Conservation (phyloP, 2,113 vertebrate genomes). For the Henicopernis longicauda region DNA sequence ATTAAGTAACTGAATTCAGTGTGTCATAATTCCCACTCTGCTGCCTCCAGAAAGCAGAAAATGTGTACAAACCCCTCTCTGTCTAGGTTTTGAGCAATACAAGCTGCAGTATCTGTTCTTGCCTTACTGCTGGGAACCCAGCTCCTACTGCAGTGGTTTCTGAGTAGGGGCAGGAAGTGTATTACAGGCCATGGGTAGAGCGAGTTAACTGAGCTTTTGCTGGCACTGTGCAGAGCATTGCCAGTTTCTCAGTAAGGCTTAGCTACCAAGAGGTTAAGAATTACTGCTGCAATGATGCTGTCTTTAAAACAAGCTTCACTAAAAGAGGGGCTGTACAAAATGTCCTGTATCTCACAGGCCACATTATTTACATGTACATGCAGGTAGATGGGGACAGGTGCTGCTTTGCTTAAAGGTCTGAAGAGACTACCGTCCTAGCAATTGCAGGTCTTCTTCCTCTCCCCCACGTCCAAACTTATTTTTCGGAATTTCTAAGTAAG, state of each 20-base stretch:
- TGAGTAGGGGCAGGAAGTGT: background rate
- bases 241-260: background rate
- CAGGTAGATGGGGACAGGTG: background rate
- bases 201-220: background rate
- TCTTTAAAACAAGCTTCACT: background rate
- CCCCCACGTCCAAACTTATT: background rate
- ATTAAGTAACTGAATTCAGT: slow-evolving; percentile 24
- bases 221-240: background rate
- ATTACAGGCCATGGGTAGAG: background rate
- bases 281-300: background rate
- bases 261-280: background rate
- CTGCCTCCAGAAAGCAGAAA: background rate
- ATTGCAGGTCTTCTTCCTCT: background rate
- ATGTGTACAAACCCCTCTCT: background rate
- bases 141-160: background rate
- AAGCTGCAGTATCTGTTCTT: background rate
- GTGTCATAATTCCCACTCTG: background rate
- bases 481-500: background rate
- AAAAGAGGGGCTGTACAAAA: background rate
- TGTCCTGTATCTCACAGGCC: background rate
- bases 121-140: background rate
- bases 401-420: background rate
- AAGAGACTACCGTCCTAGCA: background rate
- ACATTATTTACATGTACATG: background rate
- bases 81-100: background rate